Base-by-base conservation (phyloP, 2,888 invertebrate species). In the Sarcophaga subvicina region DNA sequence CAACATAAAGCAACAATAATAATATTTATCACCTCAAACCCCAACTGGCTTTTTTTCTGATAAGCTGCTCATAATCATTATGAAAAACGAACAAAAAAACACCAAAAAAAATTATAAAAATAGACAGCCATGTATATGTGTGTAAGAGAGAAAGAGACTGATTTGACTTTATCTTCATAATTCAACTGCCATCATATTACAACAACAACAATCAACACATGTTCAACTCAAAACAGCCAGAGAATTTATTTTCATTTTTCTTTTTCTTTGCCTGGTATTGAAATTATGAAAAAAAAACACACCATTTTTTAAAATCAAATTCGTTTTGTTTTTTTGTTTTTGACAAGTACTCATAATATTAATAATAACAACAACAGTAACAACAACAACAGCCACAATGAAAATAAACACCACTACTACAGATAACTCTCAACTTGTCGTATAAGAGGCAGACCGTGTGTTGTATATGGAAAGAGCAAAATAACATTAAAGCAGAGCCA, bases 291-390 rank as follows among this genome's bases (percentile, higher is more conserved):
- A 37, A 83, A 80, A 27, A 72, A 73, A 59, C 47, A 8, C 22
- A 54, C 54, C 54, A 54, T 4, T 62, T 72, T 47, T 47, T 62
- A 49, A 70, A 54, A 62, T 70, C 71, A 54, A n/a, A 22, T 22
- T 22, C 22, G 22, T 22, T 8, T n/a, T 47, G 64, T 66, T 63
- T 22, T 4, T 70, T 66, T 47, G 62, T 87, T 90, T 90, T 90
- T 91, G 91, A 91, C 91, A 91, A 89, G 90, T 90, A 90, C 92
- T 92, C 91, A 92, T 92, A 92, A 91, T 91, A 91, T 89, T 90
- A 90, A 80, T 88, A 80, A 83, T 64, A 76, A 69, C 84, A 76
- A 70, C 25, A 70, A 20, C 11, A 54, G 3, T 3, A 69, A 14
- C 1, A 14, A n/a, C n/a, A 64, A 20, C n/a, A 37, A 10, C 45